Evolutionary conservation across 2,888 invertebrate species (phyloP), one percentile per base, ranked within the genome.

Genomic region (Drosophila emarginata): DNA sequence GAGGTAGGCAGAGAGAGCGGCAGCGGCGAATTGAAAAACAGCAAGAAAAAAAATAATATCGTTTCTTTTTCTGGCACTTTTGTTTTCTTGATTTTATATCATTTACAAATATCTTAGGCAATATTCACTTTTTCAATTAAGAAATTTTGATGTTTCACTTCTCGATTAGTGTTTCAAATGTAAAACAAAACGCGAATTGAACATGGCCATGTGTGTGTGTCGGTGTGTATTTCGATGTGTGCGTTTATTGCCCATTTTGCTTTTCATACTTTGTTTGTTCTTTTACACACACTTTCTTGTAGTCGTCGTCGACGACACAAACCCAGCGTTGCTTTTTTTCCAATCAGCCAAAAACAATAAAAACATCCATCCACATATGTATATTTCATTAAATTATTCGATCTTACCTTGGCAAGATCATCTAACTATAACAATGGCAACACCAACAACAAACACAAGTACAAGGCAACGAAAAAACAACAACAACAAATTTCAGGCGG

Each of bases 21-120:
- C 45, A 65, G 69, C 73, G 77, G 85, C 83, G 88, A 88, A 80
- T 88, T 86, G 84, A 74, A 86, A 80, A 81, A 82, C 87, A 87
- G 81, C 75, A 85, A 79, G 81, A 77, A 74, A 56, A 70, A 69
- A 59, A 52, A 57, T 60, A 65, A 64, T 58, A 72, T 61, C 52
- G 59, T 50, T 32, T 50, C 78, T 61, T 64, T 69, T 51, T 56
- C 52, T 39, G 56, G 26, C 23, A 45, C 45, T 45, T 63, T 56
- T 73, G 18, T 50, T 28, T 23, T 66, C 51, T 28, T 21, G 26
- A 28, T 40, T 15, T 26, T 9, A 45, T 28, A 21, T 40, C 14
- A 12, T 56, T 50, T 14, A 54, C 40, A n/a, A 23, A 7, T 23
- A 36, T 36, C 54, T 36, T 54, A 18, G 4, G 18, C 2, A 18